Base-by-base conservation (phyloP, 37 sponge, comb jelly and placozoan species). In the Oopsacas minuta region DNA sequence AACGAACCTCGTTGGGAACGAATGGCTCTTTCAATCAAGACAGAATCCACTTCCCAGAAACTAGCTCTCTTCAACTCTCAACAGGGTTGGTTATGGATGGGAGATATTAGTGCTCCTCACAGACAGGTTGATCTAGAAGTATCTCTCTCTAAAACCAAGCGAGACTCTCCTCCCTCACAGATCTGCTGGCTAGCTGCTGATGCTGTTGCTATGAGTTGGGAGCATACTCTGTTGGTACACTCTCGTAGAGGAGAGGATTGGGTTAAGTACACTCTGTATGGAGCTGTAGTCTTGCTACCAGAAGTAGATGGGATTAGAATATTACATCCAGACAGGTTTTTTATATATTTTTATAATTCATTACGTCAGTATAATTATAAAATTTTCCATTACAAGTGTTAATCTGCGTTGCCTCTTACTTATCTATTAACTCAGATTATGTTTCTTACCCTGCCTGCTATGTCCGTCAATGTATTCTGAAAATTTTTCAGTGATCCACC, bases 71-170 rank as follows among this genome's bases (percentile, higher is more conserved):
- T 61, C 75, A 61, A 61, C 75, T 61, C 75, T 5, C 75, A 61
- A 12, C 75, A 61, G 75, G 75, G 75, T 3, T 61, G 75, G 75
- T 34, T 61, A 3, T 61, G 75, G 75, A 61, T 61, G 75, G 75
- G 75, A 12, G 75, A 61, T 34, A 5, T n/a, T 25, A 25, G 32
- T 12, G 75, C 75, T 3, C 75, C 75, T 5, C 75, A 61, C 75
- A 61, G 22, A 12, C 75, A 61, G 28, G 75, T 34, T 5, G 75
- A 61, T 34, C 75, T 61, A 3, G 75, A 61, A 34, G 75, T 61
- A 34, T 61, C 75, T 61, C 75, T 61, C 28, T 10, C 75, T 34
- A 61, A 61, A 34, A 61, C 75, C 32, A 61, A 61, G 75, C 75
- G 75, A 12, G 75, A 61, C 75, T 5, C 75, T 5, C 75, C 75